Evolutionary conservation across 2,797 vertebrate species (phyloP).

Genomic region (Hippocampus kuda): DNA sequence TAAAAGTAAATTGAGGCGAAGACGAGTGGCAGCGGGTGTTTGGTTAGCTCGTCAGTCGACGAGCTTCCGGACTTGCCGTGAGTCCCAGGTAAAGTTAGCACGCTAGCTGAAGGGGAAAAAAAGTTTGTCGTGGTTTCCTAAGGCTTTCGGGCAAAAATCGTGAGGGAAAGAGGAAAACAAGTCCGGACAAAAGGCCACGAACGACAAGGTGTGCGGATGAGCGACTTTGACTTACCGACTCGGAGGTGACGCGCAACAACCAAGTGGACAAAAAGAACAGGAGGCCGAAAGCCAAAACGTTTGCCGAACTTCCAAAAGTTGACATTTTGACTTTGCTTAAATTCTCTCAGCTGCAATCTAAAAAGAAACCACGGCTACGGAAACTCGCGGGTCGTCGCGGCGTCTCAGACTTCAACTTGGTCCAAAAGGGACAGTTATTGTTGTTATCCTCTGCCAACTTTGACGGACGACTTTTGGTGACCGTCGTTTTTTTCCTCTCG

Average conservation of each 20-base stretch:
- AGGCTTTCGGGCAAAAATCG: neutral
- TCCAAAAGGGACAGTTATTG: neutral
- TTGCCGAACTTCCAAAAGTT: conserved; percentile 9
- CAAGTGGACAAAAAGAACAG: conserved; percentile 50
- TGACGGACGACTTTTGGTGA: neutral
- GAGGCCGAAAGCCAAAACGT: conserved; percentile 59
- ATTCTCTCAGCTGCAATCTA: neutral
- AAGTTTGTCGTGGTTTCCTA: neutral
- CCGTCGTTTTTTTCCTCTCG: neutral
- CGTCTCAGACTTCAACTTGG: neutral
- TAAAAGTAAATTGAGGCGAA: neutral
- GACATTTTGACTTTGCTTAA: neutral
- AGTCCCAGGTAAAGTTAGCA: neutral
- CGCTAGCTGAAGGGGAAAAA: neutral
- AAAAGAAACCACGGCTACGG: neutral
- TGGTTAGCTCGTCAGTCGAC: neutral
- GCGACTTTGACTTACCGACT: conserved; percentile 63
- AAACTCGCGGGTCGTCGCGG: neutral
- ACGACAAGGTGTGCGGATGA: neutral
- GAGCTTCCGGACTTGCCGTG: neutral
- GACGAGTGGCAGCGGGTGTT: too few species aligned
- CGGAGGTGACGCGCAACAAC: conserved; percentile 47
- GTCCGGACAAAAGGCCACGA: neutral
- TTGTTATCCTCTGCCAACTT: neutral
- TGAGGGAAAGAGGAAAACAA: neutral